A percentile compares a stretch with the other conserved stretches of the same genome.
These are phyloP conservation scores for Nebria salina DNA, from an alignment of 2,888 invertebrate species.

Conservation along the genomic window DNA sequence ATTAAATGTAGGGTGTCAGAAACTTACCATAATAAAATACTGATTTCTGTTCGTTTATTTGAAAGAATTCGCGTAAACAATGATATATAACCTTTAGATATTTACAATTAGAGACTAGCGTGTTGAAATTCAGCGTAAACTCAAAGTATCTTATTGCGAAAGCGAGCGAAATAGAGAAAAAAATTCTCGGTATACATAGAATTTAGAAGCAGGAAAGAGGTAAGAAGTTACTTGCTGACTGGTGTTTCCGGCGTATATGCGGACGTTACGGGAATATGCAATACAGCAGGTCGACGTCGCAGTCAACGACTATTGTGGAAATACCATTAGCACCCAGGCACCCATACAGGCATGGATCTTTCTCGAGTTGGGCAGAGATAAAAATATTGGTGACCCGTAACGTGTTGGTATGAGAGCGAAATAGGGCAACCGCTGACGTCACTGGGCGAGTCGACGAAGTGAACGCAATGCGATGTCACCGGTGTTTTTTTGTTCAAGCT, in stretches of 20 bases:
- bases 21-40: neutral
- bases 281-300: neutral
- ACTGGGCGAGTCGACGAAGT: constrained; percentile 19
- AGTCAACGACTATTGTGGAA: neutral
- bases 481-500: constrained; percentile 12
- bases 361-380: constrained; percentile 26
- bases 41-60: neutral
- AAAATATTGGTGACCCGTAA: constrained; percentile 20
- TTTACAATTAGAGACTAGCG: no score
- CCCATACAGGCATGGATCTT: neutral
- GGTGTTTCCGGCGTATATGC: constrained; percentile 13
- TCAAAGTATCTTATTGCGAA: neutral
- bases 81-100: no score
- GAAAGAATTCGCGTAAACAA: no score
- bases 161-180: neutral
- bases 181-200: neutral
- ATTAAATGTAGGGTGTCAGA: neutral
- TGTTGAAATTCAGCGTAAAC: neutral
- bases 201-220: constrained; percentile 6
- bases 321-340: constrained; percentile 18
- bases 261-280: neutral
- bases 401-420: constrained; percentile 34
- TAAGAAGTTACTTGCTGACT: neutral
- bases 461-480: constrained; percentile 37
- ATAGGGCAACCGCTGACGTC: constrained; percentile 39